Base-by-base conservation (phyloP, 2,113 vertebrate genomes). In the Platysternon megacephalum region DNA sequence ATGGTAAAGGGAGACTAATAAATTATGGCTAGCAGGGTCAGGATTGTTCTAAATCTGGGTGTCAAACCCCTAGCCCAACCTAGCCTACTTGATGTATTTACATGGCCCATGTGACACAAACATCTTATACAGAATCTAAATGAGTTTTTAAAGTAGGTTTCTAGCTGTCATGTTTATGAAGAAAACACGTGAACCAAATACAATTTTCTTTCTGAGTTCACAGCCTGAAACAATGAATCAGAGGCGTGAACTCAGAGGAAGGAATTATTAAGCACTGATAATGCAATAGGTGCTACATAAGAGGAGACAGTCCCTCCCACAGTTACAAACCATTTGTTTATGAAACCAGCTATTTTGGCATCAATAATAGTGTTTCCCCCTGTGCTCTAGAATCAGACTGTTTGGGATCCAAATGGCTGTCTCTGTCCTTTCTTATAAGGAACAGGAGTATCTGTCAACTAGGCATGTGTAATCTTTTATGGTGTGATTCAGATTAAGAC, bases 31-130 rank as follows among this genome's bases (percentile, higher is more conserved):
- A 89, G 74, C 4, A 58, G 48, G 49, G 49, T 29, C 22, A 68
- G 74, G 5, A 92, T 94, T 55, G 80, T 22, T 82, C 80, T 53
- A 81, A 42, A 79, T 39, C 4, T 84, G 11, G 55, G 1, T 32
- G 85, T 53, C 22, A 89, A 74, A 61, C 81, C 46, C 56, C 32
- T 28, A 8, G 1, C 32, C 0, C 91, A 21, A 82, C 46, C 44
- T 90, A 12, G 35, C 9, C 85, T 26, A 49, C 8, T 13, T 51
- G 21, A 93, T 89, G 0, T 7, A 84, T 58, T 93, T 58, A 28
- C 19, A 81, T 0, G 0, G 12, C 32, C 21, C 44, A 29, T 48
- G 44, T 44, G 56, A n/a, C 4, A 13, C 65, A n/a, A 32, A 61
- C 35, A 68, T 35, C 16, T 72, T 39, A 19, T 72, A 72, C n/a